Percentiles rank a stretch among this genome's conserved stretches.
These are phyloP conservation scores for Cataglyphis albicans DNA, from an alignment of 2,888 invertebrate genomes.

Conservation along the genomic window DNA sequence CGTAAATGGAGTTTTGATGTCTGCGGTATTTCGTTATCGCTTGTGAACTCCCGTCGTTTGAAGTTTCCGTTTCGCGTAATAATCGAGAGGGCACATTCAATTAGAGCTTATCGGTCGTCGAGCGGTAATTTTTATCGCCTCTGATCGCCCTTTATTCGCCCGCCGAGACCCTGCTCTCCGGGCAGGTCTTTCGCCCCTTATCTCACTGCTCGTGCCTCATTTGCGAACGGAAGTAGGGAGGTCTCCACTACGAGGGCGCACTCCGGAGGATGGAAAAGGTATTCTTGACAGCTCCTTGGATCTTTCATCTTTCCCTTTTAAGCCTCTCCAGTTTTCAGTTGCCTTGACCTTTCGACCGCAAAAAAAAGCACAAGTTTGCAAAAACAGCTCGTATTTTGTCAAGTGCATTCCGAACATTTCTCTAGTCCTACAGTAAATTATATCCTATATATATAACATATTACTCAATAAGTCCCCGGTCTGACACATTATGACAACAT, in stretches of 20 bases:
- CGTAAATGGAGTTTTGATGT: neutral
- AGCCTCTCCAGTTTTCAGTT: conserved; percentile 33
- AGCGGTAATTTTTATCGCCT: conserved; percentile 75
- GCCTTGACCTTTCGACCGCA: conserved; percentile 1
- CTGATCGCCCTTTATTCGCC: conserved; percentile 77
- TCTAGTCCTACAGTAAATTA: neutral
- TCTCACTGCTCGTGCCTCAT: conserved; percentile 77
- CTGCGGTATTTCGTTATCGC: neutral
- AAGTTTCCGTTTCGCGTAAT: neutral
- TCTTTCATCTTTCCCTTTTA: neutral
- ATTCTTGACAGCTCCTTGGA: conserved; percentile 51
- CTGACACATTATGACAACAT: too few relatives aligned
- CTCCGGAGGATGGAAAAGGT: conserved; percentile 62
- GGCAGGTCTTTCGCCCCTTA: conserved; percentile 73
- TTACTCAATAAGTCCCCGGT: too few relatives aligned
- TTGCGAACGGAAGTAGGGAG: conserved; percentile 73
- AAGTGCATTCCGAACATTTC: neutral
- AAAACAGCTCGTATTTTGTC: neutral
- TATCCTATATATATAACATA: neutral
- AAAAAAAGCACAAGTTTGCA: neutral
- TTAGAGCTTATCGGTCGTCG: conserved; percentile 25
- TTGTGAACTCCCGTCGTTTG: neutral
- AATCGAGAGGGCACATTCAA: conserved; percentile 71
- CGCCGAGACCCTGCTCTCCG: conserved; percentile 64
- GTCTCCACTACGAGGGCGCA: conserved; percentile 25